These are phyloP conservation scores for Drosophila arizonae DNA, from an alignment of 1,140 invertebrate genomes.

Conservation along the genomic window DNA sequence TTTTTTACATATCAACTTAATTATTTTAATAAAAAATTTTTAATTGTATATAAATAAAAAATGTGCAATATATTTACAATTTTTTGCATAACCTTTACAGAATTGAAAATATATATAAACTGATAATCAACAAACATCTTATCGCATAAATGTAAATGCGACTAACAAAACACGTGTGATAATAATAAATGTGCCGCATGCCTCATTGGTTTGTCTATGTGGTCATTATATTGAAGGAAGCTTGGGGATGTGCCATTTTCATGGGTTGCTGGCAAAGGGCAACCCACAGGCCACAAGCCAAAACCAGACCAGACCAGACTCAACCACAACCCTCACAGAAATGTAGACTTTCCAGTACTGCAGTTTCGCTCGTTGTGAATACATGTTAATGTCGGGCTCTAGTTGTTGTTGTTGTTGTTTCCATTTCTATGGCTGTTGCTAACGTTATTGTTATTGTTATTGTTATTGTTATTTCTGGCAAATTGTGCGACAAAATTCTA, in stretches of 20 bases:
- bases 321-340: neutral
- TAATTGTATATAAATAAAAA: no score
- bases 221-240: neutral
- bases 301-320: constrained; percentile 1
- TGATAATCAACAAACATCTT: neutral
- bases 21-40: no score
- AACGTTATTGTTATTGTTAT: constrained; percentile 18
- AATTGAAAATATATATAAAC: neutral
- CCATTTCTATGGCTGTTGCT: neutral
- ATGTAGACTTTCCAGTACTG: constrained; percentile 18
- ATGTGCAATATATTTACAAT: no score
- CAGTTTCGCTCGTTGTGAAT: constrained; percentile 9
- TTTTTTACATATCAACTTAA: no score
- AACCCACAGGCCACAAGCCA: neutral
- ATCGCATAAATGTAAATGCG: constrained; percentile 1
- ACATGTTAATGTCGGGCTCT: constrained; percentile 10
- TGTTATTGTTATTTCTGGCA: constrained; percentile 33
- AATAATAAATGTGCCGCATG: constrained; percentile 12
- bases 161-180: constrained; percentile 6
- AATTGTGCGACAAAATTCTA: constrained; percentile 76
- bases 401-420: constrained; percentile 8
- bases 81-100: no score
- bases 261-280: constrained; percentile 1
- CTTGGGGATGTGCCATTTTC: constrained; percentile 17
- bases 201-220: neutral